Conservation (phyloP, 2,797 vertebrate genomes). For the Cheirogaleus major region DNA sequence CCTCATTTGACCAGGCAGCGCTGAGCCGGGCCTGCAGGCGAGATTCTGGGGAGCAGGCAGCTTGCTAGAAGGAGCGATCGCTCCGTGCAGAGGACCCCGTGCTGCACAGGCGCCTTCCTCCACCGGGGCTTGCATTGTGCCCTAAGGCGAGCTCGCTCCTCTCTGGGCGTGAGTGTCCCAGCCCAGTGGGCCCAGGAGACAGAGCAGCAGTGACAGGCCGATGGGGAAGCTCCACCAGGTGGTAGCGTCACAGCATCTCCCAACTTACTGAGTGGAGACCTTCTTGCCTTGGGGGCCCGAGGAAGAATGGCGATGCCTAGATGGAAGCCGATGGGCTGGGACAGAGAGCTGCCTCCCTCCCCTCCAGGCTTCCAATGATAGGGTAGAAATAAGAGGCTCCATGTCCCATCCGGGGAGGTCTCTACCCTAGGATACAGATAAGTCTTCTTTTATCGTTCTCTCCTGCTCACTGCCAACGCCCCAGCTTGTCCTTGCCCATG, state of each 20-base stretch:
- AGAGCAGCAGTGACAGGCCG: rapidly evolving
- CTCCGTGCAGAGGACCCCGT: rapidly evolving
- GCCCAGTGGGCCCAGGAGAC: not conserved
- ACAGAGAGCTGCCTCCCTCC: not conserved
- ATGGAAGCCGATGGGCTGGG: not conserved
- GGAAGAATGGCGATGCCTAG: not conserved
- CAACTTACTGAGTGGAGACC: not conserved
- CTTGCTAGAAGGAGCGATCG: rapidly evolving
- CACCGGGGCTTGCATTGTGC: no score
- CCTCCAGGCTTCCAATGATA: not conserved
- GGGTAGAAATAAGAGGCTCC: not conserved
- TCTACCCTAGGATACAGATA: not conserved
- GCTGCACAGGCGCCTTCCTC: not conserved
- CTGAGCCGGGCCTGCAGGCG: not conserved
- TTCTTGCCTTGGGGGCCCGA: not conserved
- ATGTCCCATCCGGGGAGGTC: no score
- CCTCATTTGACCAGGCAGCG: not conserved
- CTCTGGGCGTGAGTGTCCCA: not conserved
- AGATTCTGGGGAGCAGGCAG: not conserved
- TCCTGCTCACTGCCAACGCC: not conserved
- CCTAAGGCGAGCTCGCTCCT: not conserved
- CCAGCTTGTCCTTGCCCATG: not conserved
- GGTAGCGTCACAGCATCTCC: not conserved
- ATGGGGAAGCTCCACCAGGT: not conserved
- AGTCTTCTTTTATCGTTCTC: not conserved